Evolutionary conservation across 2,888 invertebrate species (phyloP), one percentile per base, ranked within the genome.

Genomic region (Elysia crispata): DNA sequence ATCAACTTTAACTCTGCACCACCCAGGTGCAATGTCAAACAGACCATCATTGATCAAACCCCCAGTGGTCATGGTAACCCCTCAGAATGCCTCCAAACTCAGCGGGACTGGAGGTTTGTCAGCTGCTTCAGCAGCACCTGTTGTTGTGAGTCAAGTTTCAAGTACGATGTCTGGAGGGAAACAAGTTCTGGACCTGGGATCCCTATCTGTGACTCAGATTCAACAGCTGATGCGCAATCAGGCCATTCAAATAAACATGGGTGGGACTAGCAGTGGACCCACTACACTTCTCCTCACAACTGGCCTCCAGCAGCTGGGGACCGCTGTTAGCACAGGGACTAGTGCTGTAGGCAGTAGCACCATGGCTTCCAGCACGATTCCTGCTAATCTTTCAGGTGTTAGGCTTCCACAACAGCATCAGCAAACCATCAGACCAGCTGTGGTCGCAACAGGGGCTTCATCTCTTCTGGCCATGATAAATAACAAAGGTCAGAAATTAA

Each of bases 211-310:
- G 25, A 72, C 76, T 31, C 80, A 80, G 62, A 60, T 80, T 5
- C 72, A 80, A 20, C 80, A 80, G 70, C 83, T 90, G 75, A 74
- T 90, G 30, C 88, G 87, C 72, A 86, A 86, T 20, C 86, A 88
- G 74, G 86, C 86, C 20, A 83, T 87, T 8, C 85, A 86, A 73
- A 86, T 87, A 60, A 86, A 86, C 67, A 85, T 84, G 23, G 86
- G 84, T 18, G 84, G 83, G 41, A 11, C 41, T 3, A 41, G 41
- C 31, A 85, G 80, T 18, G 69, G 70, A 1, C 79, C 77, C 8
- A 80, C 82, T 33, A 81, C 81, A 1, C 64, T 83, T 20, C 70
- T 82, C 28, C 25, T 82, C 15, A 81, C 82, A 0, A 67, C 76
- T 1, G 76, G 78, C 23, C 50, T 81, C 1, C 80, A 81, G 25